These are phyloP conservation scores for Lichenostomus cassidix DNA, from an alignment of 2,113 vertebrate genomes.

Conservation along the genomic window DNA sequence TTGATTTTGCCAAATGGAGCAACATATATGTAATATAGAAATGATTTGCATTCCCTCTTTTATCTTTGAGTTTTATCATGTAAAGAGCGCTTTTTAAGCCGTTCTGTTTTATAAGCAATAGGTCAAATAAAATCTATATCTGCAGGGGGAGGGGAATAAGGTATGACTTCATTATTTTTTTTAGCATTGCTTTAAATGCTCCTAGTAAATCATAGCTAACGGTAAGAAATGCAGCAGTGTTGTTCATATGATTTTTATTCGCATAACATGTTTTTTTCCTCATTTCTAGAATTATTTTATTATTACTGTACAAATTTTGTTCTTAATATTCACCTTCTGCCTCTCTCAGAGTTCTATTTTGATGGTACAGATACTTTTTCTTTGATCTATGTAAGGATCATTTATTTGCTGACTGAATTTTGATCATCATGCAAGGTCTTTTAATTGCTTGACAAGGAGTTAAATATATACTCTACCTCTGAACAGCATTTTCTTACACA, in stretches of 20 bases:
- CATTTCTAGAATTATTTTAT: conserved; percentile 21
- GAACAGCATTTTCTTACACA: neutral
- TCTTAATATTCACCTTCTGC: neutral
- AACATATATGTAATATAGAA: conserved; percentile 77
- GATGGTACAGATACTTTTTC: neutral
- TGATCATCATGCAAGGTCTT: neutral
- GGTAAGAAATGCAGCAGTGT: neutral
- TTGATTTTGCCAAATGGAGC: conserved; percentile 78
- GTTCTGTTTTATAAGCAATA: conserved; percentile 78
- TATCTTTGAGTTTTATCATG: conserved; percentile 73
- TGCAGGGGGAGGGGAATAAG: conserved; percentile 50
- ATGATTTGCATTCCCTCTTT: conserved; percentile 77
- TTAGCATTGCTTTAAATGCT: conserved; percentile 55
- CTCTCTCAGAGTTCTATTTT: neutral
- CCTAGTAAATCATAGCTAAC: conserved; percentile 2
- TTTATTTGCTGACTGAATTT: neutral
- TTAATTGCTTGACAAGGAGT: neutral
- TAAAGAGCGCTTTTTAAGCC: conserved; percentile 63
- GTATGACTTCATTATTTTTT: conserved; percentile 64
- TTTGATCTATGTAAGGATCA: neutral
- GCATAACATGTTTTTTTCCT: neutral
- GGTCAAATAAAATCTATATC: conserved; percentile 78
- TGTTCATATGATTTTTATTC: conserved; percentile 47
- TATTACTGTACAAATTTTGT: neutral
- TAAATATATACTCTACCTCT: neutral